Evolutionary conservation across 2,797 vertebrate genomes (phyloP).

Genomic region (Chiloscyllium punctatum): DNA sequence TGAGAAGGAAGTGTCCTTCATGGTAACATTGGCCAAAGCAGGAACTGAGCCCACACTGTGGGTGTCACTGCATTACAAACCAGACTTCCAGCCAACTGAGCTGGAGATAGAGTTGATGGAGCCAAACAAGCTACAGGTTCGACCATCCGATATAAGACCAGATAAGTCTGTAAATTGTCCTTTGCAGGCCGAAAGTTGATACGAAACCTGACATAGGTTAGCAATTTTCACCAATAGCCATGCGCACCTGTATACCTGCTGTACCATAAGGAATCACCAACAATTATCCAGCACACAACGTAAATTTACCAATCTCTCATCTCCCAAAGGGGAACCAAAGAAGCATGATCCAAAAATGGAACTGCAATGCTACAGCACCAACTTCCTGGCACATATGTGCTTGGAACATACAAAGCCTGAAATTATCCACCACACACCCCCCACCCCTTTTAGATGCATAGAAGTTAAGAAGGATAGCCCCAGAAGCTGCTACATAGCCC

Average conservation of each 20-base stretch:
- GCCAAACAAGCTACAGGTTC: neutral
- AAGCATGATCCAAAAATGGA: neutral
- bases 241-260: neutral
- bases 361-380: neutral
- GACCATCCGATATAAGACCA: neutral
- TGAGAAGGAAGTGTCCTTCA: too few species aligned
- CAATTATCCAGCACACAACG: neutral
- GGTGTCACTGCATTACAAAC: too few species aligned
- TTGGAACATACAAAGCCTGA: neutral
- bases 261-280: neutral
- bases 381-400: neutral
- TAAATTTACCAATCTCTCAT: neutral
- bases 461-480: neutral
- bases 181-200: neutral
- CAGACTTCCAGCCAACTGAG: too few species aligned
- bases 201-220: neutral
- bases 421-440: neutral
- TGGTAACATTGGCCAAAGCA: too few species aligned
- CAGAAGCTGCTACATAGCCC: too few species aligned
- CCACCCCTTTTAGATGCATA: neutral
- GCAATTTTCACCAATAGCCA: neutral
- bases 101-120: too few species aligned
- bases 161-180: neutral
- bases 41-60: too few species aligned
- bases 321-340: neutral